Evolutionary conservation across 2,888 invertebrate genomes (phyloP).

Genomic region (Euphydryas editha): DNA sequence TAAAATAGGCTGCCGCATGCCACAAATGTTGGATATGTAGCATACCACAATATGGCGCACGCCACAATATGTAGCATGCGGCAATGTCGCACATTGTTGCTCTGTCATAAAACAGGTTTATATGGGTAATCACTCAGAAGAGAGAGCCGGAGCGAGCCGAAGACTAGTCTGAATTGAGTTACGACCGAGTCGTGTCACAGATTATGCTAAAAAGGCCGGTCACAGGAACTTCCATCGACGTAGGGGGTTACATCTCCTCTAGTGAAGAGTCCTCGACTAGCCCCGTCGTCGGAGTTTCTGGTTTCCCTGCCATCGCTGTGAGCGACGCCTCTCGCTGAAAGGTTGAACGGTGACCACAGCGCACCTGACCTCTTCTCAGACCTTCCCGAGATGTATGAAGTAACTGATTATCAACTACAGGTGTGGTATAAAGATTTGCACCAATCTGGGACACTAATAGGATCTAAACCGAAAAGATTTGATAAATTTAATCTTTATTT

Average conservation of each 20-base stretch:
- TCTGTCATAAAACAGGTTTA: too few relatives aligned
- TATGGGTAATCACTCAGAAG: slow-evolving; percentile 63
- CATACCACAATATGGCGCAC: too few relatives aligned
- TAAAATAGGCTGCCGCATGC: too few relatives aligned
- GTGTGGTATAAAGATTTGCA: too few relatives aligned
- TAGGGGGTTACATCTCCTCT: slow-evolving; percentile 74
- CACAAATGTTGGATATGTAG: too few relatives aligned
- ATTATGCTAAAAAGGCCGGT: slow-evolving; percentile 89
- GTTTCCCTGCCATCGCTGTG: slow-evolving; percentile 85
- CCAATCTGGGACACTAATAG: too few relatives aligned
- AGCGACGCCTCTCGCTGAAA: slow-evolving; percentile 86
- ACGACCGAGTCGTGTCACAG: slow-evolving; percentile 81
- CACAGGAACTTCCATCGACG: slow-evolving; percentile 85
- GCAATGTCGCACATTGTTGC: too few relatives aligned
- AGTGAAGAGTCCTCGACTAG: slow-evolving; percentile 76
- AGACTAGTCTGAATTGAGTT: slow-evolving; percentile 95
- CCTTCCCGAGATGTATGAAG: slow-evolving; percentile 88
- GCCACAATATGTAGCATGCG: too few relatives aligned
- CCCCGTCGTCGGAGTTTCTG: slow-evolving; percentile 84
- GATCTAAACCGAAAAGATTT: too few relatives aligned
- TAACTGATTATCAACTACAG: slow-evolving; percentile 49
- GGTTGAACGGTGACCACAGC: slow-evolving; percentile 58
- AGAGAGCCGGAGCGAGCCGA: slow-evolving; percentile 79
- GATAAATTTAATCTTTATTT: too few relatives aligned
- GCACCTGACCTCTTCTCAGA: slow-evolving; percentile 86